Evolutionary conservation across 1,140 invertebrate genomes (phyloP), one percentile per base, ranked within the genome.

Genomic region (Camponotus pennsylvanicus): DNA sequence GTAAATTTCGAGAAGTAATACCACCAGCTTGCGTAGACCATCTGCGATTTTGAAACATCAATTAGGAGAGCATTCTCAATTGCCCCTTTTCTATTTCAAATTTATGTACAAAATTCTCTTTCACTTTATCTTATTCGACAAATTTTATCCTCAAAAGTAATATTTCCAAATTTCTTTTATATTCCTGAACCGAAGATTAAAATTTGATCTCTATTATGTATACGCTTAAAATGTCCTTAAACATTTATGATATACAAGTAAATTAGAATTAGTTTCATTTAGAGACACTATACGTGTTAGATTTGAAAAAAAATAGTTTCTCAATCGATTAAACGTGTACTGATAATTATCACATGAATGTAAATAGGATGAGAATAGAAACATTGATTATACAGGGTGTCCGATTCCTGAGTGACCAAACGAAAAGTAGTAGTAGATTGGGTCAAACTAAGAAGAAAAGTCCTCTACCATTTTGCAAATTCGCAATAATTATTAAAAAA

Each of bases 1-100:
- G 98, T 97, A 95, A 97, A 98, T 95, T 99, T 99, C 0, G 98
- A 99, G 92, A 99, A 97, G 94, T 98, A 99, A 95, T 99, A 99
- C 98, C 98, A 99, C 98, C 98, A 99, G 92, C 98, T 97, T 49
- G 98, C 98, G 91, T 96, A 95, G 6, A 98, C 98, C 96, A 99
- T 98, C 98, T 99, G 96, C 87, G 96, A 94, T 92, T 93, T 73
- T 52, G 89, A 92, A 89, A 91, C 86, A 87, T 79, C 52, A 27
- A 85, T 92, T 92, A 93, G 40, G 85, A 86, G 61, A 78, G 37
- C 8, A 52, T 61, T 34, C 13, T 57, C 32, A 15, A 82, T 34
- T 11, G 15, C 27, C 3, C 6, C 42, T 32, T 21, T 21, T 55
- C 21, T 42, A 9, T 18, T 9, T 64, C 57, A 8, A 40, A 18